Base-by-base conservation (phyloP, 2,888 invertebrate species). In the Cheilosia urbana region DNA sequence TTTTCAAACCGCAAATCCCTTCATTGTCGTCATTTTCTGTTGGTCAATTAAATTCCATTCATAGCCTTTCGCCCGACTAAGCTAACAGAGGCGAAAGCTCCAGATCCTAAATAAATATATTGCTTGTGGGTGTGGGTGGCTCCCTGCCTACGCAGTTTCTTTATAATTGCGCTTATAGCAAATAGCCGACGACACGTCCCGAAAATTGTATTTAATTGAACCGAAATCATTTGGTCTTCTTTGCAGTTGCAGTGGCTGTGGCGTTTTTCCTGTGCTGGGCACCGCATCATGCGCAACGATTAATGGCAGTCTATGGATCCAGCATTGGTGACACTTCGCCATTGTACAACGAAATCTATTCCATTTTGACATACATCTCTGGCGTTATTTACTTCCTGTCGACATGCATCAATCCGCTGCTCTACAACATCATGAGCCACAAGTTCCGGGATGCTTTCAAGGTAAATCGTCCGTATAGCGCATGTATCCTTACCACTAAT, bases 281-380 rank as follows among this genome's bases (percentile, higher is more conserved):
- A 5, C 98, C 98, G 1, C 98, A 98, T 92, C 98, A 98, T 93
- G 96, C 97, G 13, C 98, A 98, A 92, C 93, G 98, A 66, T 93
- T 98, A 47, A 93, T 97, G 90, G 97, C 97, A 0, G 95, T 96
- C 77, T 96, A 97, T 89, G 95, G 94, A 91, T 90, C 90, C 75
- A 89, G 89, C 81, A 89, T 89, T 4, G 89, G 90, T n/a, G 89
- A 90, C 72, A 90, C 90, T 24, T 89, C 89, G 42, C 89, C 89
- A 21, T 84, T 90, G 42, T 91, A 94, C 93, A 90, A 93, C 93
- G 88, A 94, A 93, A 91, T 94, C 92, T 94, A 94, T 92, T 72
- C 95, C 94, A 73, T 95, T 94, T 92, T 95, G 30, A 95, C 94
- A 65, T 94, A 95, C 90, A 93, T 94, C 42, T 95, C 95, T 19